Evolutionary conservation across 2,113 vertebrate species (phyloP), one percentile per base, ranked within the genome.

Genomic region (Scartelaos histophorus): DNA sequence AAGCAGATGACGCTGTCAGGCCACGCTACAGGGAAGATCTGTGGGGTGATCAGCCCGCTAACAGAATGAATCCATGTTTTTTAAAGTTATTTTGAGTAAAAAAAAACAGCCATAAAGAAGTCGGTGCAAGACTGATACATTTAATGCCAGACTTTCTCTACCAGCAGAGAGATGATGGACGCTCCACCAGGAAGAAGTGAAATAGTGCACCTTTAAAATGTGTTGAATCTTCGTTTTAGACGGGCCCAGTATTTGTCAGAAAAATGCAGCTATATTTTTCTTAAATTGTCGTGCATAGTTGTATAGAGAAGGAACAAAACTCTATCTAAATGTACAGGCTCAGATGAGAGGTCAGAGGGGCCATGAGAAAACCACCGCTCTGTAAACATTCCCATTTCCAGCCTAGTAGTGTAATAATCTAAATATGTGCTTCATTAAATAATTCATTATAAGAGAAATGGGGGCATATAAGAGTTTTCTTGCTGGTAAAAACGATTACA

Each of bases 301-400:
- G 51, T 54, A 9, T 43, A 45, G 51, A 60, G 6, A 66, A 4
- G 7, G 5, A 13, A 66, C 38, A 45, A 21, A 45, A 66, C 2
- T n/a, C n/a, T 51, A 17, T 65, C 9, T 22, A 54, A 66, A n/a
- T 35, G n/a, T 22, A n/a, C 34, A n/a, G 10, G 13, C 65, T 46
- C 56, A 3, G 56, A 58, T 57, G 71, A 49, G 19, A 74, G 69
- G 77, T 75, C 74, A 70, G 34, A 1, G 29, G 57, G 75, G 45
- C 51, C 75, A 58, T 76, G 84, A 64, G 82, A 80, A 76, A 81
- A 65, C 34, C 35, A 45, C 13, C 1, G 1, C 64, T 35, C 7
- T 29, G 69, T 24, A 77, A 80, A 85, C 69, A 75, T 51, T 67
- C 51, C 47, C 65, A 51, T 60, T 15, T 38, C 49, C 24, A 67